Evolutionary conservation across 2,113 vertebrate species (phyloP).

Genomic region (Cyprinodon variegatus): DNA sequence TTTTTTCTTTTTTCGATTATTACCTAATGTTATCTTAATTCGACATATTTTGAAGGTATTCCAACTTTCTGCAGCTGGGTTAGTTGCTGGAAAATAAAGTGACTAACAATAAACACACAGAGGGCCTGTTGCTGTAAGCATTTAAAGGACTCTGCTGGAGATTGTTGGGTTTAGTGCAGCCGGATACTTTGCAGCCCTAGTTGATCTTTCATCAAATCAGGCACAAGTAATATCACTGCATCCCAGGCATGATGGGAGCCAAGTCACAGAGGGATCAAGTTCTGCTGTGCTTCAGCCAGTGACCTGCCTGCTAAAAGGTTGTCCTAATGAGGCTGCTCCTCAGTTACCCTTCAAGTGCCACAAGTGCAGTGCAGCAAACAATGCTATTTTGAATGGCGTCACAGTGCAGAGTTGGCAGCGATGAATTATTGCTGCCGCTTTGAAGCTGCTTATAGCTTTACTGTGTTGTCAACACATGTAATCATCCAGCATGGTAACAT

Average conservation of each 20-base stretch:
- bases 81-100: constrained; percentile 4
- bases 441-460: constrained; percentile 73
- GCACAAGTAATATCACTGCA: constrained; percentile 67
- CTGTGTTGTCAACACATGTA: constrained; percentile 62
- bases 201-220: constrained; percentile 82
- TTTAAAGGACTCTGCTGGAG: constrained; percentile 27
- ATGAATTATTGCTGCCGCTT: constrained; percentile 61
- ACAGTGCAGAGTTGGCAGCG: constrained; percentile 53
- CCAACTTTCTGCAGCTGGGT: background rate
- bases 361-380: constrained; percentile 57
- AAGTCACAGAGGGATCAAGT: constrained; percentile 42
- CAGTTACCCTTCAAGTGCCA: constrained; percentile 52
- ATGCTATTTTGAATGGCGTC: constrained; percentile 75
- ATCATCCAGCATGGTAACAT: constrained; percentile 48
- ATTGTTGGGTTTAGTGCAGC: constrained; percentile 10
- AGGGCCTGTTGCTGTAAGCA: constrained; percentile 17
- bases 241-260: constrained; percentile 42
- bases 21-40: background rate
- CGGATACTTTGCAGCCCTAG: constrained; percentile 82
- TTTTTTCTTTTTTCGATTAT: background rate
- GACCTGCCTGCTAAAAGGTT: constrained; percentile 61
- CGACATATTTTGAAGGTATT: background rate
- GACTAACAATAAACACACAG: constrained; percentile 6
- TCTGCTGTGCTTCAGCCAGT: constrained; percentile 37
- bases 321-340: constrained; percentile 60